Evolutionary conservation across 2,888 invertebrate species (phyloP).

Genomic region (Zygothrica quintamaculata): DNA sequence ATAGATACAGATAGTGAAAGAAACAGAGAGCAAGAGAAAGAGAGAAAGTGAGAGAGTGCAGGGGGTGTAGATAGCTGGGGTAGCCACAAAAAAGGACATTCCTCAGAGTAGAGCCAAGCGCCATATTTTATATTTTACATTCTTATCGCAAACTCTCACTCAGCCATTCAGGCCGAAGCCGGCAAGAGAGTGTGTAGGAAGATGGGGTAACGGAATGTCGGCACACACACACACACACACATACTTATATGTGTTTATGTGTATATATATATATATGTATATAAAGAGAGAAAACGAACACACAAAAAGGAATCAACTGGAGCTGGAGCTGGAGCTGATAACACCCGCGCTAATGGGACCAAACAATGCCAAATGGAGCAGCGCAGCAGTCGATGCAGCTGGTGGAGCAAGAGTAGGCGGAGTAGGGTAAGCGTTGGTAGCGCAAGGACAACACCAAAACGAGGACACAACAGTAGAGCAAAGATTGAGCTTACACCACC

Average conservation of each 20-base stretch:
- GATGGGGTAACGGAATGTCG: constrained; percentile 1
- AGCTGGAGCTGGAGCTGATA: constrained; percentile 76
- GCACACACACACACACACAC: constrained; percentile 31
- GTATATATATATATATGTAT: too few species aligned
- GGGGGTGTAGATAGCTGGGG: constrained; percentile 28
- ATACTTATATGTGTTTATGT: constrained; percentile 1
- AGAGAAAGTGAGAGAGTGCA: neutral
- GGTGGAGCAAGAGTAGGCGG: constrained; percentile 22
- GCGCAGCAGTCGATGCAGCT: constrained; percentile 56
- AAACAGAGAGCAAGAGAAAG: constrained; percentile 41
- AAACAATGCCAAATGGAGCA: constrained; percentile 78
- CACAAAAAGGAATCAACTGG: constrained; percentile 71
- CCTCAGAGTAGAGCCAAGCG: constrained; percentile 76
- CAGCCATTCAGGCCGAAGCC: constrained; percentile 66
- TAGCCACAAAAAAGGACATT: constrained; percentile 83
- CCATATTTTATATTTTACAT: constrained; percentile 85
- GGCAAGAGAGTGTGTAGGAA: constrained; percentile 1
- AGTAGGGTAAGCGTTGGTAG: neutral
- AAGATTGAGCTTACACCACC: constrained; percentile 31
- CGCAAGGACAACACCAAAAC: constrained; percentile 54
- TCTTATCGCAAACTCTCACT: constrained; percentile 84
- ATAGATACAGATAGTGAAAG: constrained; percentile 25
- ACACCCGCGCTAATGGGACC: constrained; percentile 84
- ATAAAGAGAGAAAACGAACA: constrained; percentile 33
- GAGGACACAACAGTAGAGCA: constrained; percentile 60